Conservation (phyloP, 2,113 vertebrate species). For the Rhagologus leucostigma region DNA sequence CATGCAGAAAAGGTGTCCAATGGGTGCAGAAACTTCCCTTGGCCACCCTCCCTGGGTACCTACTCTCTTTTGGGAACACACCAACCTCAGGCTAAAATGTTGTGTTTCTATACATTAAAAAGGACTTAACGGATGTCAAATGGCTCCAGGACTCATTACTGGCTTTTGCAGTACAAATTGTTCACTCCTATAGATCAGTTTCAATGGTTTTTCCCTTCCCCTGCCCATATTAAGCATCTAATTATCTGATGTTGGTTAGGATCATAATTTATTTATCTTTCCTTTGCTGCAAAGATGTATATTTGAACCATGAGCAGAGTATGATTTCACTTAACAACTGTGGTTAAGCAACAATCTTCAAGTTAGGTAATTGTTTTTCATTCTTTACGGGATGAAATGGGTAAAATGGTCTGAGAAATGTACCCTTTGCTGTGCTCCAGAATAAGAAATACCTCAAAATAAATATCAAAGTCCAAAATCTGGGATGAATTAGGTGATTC, state of each 20-base stretch:
- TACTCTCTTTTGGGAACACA: background rate
- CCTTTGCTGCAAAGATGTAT: background rate
- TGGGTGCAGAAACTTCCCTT: background rate
- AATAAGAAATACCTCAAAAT: slow-evolving; percentile 35
- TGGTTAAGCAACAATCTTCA: background rate
- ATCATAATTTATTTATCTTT: background rate
- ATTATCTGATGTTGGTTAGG: background rate
- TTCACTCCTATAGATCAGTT: background rate
- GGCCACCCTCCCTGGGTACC: background rate
- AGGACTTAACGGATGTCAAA: background rate
- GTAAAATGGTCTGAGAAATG: slow-evolving; percentile 1
- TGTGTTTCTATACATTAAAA: background rate
- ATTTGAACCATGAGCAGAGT: background rate
- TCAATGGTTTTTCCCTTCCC: background rate
- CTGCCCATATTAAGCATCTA: background rate
- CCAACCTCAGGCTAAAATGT: background rate
- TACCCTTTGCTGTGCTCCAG: background rate
- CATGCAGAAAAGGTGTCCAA: background rate
- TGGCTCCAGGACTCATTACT: background rate
- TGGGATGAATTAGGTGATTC: slow-evolving; percentile 55
- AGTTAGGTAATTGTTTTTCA: background rate
- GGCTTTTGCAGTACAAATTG: background rate
- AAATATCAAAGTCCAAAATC: slow-evolving; percentile 8
- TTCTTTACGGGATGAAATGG: background rate
- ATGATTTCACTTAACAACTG: slow-evolving; percentile 10